Evolutionary conservation across 1,140 invertebrate genomes (phyloP).

Genomic region (Drosophila fuyamai): DNA sequence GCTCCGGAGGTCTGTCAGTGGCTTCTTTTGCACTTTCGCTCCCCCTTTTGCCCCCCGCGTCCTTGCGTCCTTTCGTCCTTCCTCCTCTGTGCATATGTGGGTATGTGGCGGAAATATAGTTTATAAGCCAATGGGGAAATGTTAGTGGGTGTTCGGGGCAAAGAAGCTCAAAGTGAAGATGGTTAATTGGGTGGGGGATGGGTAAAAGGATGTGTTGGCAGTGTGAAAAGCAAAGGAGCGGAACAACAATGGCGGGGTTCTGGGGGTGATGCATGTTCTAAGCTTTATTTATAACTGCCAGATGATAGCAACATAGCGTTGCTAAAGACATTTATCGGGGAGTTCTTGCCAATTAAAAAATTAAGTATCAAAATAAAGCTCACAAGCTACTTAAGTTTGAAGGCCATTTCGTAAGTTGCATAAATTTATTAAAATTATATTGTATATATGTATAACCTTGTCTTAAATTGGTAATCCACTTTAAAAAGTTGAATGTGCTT

Average conservation of each 20-base stretch:
- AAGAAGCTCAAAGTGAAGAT: slow-evolving; percentile 9
- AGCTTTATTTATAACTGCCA: neutral
- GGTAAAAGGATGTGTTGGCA: slow-evolving; percentile 29
- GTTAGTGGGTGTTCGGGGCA: slow-evolving; percentile 34
- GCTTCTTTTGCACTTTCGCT: slow-evolving; percentile 44
- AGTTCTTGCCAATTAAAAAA: no score
- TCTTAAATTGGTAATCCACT: no score
- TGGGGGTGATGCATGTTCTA: neutral
- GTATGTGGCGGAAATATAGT: slow-evolving; percentile 57
- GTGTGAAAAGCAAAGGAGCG: neutral
- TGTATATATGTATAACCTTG: no score
- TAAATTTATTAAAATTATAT: no score
- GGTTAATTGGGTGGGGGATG: slow-evolving; percentile 34
- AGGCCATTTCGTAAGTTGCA: no score
- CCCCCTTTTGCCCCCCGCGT: neutral
- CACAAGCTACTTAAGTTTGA: no score
- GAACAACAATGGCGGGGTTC: neutral
- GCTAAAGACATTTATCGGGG: no score
- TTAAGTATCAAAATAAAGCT: no score
- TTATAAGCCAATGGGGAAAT: slow-evolving; percentile 62
- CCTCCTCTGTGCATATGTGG: slow-evolving; percentile 20
- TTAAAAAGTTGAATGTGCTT: no score
- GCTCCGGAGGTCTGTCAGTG: slow-evolving; percentile 66
- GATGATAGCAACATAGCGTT: no score
- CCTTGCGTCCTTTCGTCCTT: neutral